phyloP scores from a whole-genome alignment of 1,140 invertebrate genomes.

The Carcinoscorpius rotundicauda region DNA sequence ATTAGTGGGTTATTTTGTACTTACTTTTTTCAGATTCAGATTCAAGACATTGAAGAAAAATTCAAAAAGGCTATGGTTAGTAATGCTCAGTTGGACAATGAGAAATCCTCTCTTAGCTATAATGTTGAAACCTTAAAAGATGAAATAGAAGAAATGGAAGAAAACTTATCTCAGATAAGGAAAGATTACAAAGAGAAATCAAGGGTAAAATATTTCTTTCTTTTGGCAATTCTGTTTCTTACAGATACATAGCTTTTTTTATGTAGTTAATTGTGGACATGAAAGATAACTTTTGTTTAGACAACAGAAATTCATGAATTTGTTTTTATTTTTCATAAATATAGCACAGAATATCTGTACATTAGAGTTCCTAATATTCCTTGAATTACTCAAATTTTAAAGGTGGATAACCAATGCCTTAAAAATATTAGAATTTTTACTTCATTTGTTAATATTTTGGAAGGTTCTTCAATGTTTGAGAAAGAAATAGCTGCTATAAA shows the following conservation, averaged over 20 bases:
- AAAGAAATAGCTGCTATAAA: too few relatives aligned
- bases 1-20: conserved; percentile 10
- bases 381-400: too few relatives aligned
- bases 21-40: conserved; percentile 43
- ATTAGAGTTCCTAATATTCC: too few relatives aligned
- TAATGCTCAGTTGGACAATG: conserved; percentile 96
- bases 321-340: too few relatives aligned
- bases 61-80: conserved; percentile 96
- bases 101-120: conserved; percentile 88
- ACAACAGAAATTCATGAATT: too few relatives aligned
- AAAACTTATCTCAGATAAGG: conserved; percentile 64
- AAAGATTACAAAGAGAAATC: conserved; percentile 83
- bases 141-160: conserved; percentile 86
- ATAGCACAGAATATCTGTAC: too few relatives aligned
- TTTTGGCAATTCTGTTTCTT: not conserved
- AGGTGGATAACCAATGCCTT: too few relatives aligned
- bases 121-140: conserved; percentile 95
- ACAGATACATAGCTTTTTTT: conserved; percentile 8
- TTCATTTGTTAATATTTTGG: too few relatives aligned
- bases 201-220: conserved; percentile 35
- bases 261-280: not conserved
- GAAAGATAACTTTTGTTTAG: too few relatives aligned
- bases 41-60: conserved; percentile 88
- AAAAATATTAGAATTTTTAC: too few relatives aligned
- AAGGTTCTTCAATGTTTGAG: too few relatives aligned